Conservation (phyloP, 2,113 vertebrate genomes). For the Daphoenositta chrysoptera region DNA sequence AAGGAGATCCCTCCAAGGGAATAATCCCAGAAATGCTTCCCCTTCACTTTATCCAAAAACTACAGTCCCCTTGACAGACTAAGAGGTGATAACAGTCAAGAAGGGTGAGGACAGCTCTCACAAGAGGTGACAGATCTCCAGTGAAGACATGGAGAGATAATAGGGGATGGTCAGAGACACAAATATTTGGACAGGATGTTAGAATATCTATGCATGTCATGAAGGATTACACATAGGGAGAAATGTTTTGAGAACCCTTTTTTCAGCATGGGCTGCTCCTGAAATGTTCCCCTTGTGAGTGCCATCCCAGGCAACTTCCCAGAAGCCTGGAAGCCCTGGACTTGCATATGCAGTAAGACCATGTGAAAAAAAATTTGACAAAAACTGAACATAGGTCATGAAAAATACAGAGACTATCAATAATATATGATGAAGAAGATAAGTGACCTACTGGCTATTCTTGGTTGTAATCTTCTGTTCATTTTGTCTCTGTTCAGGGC, state of each 20-base stretch:
- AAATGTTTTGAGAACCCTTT: not conserved
- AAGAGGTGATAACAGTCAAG: not conserved
- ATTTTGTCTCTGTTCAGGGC: not conserved
- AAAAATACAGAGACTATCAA: not conserved
- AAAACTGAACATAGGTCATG: not conserved
- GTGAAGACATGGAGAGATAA: not conserved
- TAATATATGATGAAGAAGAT: not conserved
- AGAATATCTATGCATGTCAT: not conserved
- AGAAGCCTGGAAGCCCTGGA: not conserved
- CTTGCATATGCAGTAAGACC: not conserved
- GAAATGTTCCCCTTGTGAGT: fast-evolving
- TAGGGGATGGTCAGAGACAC: not conserved
- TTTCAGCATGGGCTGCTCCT: not conserved
- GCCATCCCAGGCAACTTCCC: not conserved
- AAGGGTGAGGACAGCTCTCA: not conserved
- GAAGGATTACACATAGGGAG: not conserved
- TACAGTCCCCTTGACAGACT: not conserved
- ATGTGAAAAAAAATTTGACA: not conserved
- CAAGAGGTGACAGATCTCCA: not conserved
- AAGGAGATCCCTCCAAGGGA: not conserved
- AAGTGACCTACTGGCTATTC: not conserved
- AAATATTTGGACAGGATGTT: not conserved
- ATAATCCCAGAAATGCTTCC: not conserved
- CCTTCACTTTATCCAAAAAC: not conserved
- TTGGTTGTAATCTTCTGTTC: not conserved